Base-by-base conservation (phyloP, 2,888 invertebrate genomes). In the Cylindroiulus punctatus region DNA sequence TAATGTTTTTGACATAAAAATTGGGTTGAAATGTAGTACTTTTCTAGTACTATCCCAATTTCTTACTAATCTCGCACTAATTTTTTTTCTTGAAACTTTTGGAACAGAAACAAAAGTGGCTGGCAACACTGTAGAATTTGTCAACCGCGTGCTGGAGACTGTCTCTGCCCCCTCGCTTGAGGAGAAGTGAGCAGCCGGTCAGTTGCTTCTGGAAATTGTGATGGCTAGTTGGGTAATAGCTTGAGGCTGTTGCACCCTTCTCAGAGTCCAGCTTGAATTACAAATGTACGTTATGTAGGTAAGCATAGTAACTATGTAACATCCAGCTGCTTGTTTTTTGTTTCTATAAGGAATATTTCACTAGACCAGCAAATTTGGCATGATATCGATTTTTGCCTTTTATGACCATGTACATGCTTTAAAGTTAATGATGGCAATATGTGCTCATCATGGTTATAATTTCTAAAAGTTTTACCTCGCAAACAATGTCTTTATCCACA, bases 111-210 rank as follows among this genome's bases (percentile, higher is more conserved):
- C 95, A 86, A 95, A 94, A 93, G 96, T 98, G 90, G 98, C 97
- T 85, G 98, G 97, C 86, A 94, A 95, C 89, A 95, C 97, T 84
- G 97, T 98, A 17, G 98, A 98, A 89, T 98, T 96, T 91, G 98
- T 98, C 76, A 98, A 98, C 91, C 94, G 94, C 92, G 94, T 98
- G 87, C 92, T 98, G 91, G 96, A 97, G 87, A 96, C 95, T 91
- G 94, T 97, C 86, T 95, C 94, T 91, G 92, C 30, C 3, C 76
- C 76, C 3, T 17, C 30, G 3, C 76, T 76, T 14, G 14, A 14
- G 14, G 76, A 76, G 76, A 76, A 76, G 30, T 76, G 14, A 47
- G 47, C 40, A 44, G 10, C 44, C 12, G 44, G 12, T 3, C 14
- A 14, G 8, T 44, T 44, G 44, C 8, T 44, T 30, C 26, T 76